phyloP scores from a whole-genome alignment of 2,113 vertebrate genomes.

The Lanius collurio region DNA sequence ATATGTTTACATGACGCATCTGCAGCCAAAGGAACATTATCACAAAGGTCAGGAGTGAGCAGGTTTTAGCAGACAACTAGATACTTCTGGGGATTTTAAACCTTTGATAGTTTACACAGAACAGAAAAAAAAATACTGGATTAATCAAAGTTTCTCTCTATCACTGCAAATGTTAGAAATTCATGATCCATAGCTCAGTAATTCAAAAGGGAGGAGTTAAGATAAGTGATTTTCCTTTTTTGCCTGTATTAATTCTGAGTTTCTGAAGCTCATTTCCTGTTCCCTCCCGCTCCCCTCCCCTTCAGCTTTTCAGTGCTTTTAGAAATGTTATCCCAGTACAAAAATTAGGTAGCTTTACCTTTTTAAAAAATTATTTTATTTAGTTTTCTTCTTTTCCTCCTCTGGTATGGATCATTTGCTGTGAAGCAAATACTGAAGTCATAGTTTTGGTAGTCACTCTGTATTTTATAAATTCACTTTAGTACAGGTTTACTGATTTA shows the following conservation, averaged over 20 bases:
- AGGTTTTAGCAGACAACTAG: not conserved
- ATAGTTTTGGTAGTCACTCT: not conserved
- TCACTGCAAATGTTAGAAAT: not conserved
- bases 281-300: accelerated
- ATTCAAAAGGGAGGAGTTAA: not conserved
- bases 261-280: not conserved
- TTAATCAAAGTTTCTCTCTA: not conserved
- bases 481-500: not conserved
- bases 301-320: not conserved
- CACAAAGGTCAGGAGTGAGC: not conserved
- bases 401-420: not conserved
- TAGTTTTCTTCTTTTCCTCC: not conserved
- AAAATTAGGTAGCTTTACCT: not conserved
- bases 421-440: not conserved
- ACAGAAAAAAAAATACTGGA: not conserved
- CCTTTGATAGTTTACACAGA: not conserved
- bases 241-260: not conserved
- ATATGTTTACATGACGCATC: not conserved
- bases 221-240: not conserved
- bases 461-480: not conserved
- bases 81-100: not conserved
- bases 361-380: not conserved
- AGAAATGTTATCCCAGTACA: not conserved
- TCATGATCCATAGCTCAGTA: not conserved
- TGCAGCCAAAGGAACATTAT: not conserved